Percentiles rank a stretch among this genome's conserved stretches.
Evolutionary conservation across 2,797 vertebrate species (phyloP).

Genomic region (Darevskia nairensis): DNA sequence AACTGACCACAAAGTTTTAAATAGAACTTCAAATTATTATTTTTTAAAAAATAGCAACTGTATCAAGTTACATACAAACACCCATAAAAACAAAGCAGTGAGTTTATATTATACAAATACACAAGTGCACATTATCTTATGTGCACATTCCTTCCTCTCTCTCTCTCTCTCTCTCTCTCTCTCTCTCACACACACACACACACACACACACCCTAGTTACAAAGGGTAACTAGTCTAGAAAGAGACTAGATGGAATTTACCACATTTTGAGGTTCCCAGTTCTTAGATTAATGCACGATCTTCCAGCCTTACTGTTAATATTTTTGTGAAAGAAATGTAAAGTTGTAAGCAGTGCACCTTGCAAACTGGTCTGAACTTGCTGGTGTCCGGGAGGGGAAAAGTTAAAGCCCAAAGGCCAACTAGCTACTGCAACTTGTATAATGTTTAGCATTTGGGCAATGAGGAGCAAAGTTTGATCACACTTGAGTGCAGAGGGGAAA

Average conservation of each 20-base stretch:
- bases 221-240: background rate
- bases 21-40: background rate
- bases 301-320: background rate
- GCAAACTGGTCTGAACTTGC: background rate
- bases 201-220: too few relatives aligned
- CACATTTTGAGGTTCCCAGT: background rate
- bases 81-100: background rate
- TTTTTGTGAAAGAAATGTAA: background rate
- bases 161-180: too few relatives aligned
- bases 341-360: background rate
- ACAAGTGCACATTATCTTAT: background rate
- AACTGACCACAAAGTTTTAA: background rate
- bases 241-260: background rate
- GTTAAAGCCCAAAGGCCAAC: conserved; percentile 23
- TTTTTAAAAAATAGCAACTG: background rate
- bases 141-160: background rate
- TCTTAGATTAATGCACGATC: background rate
- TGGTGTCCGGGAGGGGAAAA: background rate
- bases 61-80: background rate
- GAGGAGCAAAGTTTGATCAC: conserved; percentile 7
- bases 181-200: background rate
- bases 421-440: conserved; percentile 13
- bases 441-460: conserved; percentile 20
- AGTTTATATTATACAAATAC: background rate
- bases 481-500: background rate